These are phyloP conservation scores for Zoanthus solanderi DNA, from an alignment of 92 coral and sea anemone species.

Conservation along the genomic window DNA sequence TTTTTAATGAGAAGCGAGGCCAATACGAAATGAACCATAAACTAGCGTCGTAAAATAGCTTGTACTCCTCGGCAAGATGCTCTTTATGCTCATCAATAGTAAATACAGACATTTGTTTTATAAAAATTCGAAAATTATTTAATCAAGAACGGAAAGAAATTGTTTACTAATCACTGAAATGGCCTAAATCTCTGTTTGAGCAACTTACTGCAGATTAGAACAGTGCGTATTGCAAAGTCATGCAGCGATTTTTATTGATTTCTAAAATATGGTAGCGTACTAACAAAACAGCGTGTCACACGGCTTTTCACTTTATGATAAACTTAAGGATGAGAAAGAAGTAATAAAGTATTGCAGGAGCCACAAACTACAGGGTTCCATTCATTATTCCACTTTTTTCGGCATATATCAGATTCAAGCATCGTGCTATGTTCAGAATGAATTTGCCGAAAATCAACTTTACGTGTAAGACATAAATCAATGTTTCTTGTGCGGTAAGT, in stretches of 20 bases:
- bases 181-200: conserved; percentile 55
- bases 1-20: not conserved
- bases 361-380: conserved; percentile 78
- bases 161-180: conserved; percentile 57
- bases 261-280: conserved; percentile 55
- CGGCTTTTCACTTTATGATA: conserved; percentile 59
- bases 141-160: conserved; percentile 27
- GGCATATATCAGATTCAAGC: conserved; percentile 18
- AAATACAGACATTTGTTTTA: conserved; percentile 24
- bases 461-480: not conserved
- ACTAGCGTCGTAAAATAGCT: not conserved
- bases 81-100: not conserved
- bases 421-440: conserved; percentile 15
- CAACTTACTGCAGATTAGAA: conserved; percentile 64
- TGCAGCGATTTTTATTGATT: conserved; percentile 77
- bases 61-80: not conserved
- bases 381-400: conserved; percentile 87
- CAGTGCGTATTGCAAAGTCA: conserved; percentile 63
- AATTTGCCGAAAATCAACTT: conserved; percentile 23
- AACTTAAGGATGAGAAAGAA: conserved; percentile 67
- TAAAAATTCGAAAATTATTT: conserved; percentile 22
- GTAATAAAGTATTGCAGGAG: conserved; percentile 74
- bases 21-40: conserved; percentile 28
- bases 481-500: not conserved
- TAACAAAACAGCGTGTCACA: conserved; percentile 67